These are phyloP conservation scores for Glyptemys insculpta DNA, from an alignment of 2,797 vertebrate genomes.

Conservation along the genomic window DNA sequence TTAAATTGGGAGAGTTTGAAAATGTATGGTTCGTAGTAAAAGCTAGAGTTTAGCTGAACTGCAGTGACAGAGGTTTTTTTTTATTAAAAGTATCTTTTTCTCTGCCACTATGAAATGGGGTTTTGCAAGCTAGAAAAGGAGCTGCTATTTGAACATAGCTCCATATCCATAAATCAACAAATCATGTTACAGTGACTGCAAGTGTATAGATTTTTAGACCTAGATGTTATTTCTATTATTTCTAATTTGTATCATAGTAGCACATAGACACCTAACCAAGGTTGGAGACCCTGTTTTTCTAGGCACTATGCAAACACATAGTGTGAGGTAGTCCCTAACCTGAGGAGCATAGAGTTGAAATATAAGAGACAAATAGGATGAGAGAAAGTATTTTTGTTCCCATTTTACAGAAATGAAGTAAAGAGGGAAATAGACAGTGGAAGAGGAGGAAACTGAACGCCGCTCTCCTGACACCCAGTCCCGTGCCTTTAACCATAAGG, in stretches of 20 bases:
- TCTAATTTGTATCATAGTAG: background rate
- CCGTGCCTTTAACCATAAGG: rapidly evolving
- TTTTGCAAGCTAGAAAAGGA: background rate
- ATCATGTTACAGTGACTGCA: background rate
- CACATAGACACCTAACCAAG: background rate
- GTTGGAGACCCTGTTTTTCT: rapidly evolving
- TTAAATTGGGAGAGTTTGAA: background rate
- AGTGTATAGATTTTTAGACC: background rate
- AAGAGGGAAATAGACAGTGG: background rate
- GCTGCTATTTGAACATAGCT: background rate
- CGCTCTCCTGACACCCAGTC: rapidly evolving
- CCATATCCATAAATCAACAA: background rate
- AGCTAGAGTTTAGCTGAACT: background rate
- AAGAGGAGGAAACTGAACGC: background rate
- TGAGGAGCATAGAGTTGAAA: background rate
- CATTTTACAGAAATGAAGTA: background rate
- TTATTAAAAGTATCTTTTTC: conserved; percentile 14
- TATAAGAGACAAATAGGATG: background rate
- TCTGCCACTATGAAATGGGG: conserved; percentile 2
- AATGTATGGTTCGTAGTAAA: conserved; percentile 30
- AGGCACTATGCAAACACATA: rapidly evolving
- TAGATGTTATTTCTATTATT: background rate
- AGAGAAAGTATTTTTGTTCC: background rate
- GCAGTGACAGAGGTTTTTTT: background rate
- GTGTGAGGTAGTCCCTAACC: background rate